phyloP scores from a whole-genome alignment of 1,140 invertebrate species.

The Drosophila chauvacae region DNA sequence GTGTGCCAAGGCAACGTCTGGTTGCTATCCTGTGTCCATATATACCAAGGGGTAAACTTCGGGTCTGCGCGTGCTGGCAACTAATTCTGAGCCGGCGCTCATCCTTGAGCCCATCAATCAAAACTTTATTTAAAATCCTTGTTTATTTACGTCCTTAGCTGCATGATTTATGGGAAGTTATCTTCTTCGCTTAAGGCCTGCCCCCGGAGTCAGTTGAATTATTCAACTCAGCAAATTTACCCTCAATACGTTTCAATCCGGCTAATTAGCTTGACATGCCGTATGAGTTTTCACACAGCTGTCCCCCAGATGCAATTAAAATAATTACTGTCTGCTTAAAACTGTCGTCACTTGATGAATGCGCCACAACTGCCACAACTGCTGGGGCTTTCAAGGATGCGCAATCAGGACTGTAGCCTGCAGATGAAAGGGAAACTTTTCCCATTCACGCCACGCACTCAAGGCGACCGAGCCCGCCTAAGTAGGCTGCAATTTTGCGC shows the following conservation, averaged over 20 bases:
- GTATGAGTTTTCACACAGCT: background rate
- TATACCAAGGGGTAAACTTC: background rate
- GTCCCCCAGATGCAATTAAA: conserved; percentile 40
- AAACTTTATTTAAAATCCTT: conserved; percentile 31
- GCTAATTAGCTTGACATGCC: conserved; percentile 28
- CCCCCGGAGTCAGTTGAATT: background rate
- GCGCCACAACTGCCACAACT: conserved; percentile 11
- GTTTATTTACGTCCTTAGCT: conserved; percentile 27
- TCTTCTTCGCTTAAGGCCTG: background rate
- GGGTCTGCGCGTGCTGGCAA: conserved; percentile 19
- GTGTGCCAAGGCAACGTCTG: conserved; percentile 61
- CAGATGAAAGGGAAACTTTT: conserved; percentile 47
- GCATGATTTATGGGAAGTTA: conserved; percentile 44
- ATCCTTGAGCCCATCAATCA: conserved; percentile 56
- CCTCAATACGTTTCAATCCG: conserved; percentile 4
- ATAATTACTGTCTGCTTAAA: conserved; percentile 57
- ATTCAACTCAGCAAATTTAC: conserved; percentile 4
- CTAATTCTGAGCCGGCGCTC: conserved; percentile 25
- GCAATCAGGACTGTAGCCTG: conserved; percentile 32
- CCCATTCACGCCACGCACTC: conserved; percentile 20
- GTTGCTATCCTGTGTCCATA: conserved; percentile 37
- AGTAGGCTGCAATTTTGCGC: conserved; percentile 44
- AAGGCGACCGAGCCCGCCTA: conserved; percentile 38
- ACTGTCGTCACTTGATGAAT: conserved; percentile 50
- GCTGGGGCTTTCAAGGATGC: conserved; percentile 33